Evolutionary conservation across 1,140 invertebrate species (phyloP), one percentile per base, ranked within the genome.

Genomic region (Brachionus manjavacas): DNA sequence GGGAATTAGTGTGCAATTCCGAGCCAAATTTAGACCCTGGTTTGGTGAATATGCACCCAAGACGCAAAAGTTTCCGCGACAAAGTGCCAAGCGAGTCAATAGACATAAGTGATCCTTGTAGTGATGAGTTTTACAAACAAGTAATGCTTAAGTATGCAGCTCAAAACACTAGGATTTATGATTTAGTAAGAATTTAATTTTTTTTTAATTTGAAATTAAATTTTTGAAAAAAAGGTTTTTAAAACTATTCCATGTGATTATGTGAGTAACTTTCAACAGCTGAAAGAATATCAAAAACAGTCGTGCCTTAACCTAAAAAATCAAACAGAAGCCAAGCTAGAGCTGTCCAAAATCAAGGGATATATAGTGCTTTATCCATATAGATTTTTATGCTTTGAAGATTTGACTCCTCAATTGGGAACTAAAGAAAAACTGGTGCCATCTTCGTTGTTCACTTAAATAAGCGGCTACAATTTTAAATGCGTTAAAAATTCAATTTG

Each of bases 71-170:
- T 80, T 46, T 35, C 2, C n/a, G n/a, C 1, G 41, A 83, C 14
- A 72, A 41, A 31, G 9, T 25, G 31, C 20, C 9, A 52, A 80
- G 52, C 72, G 70, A 72, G 25, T 81, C 16, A 78, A 72, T 70
- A 20, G 86, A 87, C 91, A 89, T 85, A 92, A 94, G 85, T 88
- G 92, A 31, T 95, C 97, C 89, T 97, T 94, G 93, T 92, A 64
- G 95, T 95, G 6, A 91, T 91, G 43, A 88, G 89, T 66, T 97
- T 97, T 88, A 96, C 95, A 0, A 92, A n/a, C 6, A 83, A 68
- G 64, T 83, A 3, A 25, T 68, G 41, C 20, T 68, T 11, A 68
- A 68, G n/a, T 72, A 52, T 70, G 60, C 60, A 16, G 60, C 81
- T 39, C 60, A 68, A 20, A 68, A 68, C 46, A 43, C 60, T 0